Percentiles rank a stretch among this genome's conserved stretches.
Conservation (phyloP, 2,113 vertebrate genomes). For the Chaetops frenatus region DNA sequence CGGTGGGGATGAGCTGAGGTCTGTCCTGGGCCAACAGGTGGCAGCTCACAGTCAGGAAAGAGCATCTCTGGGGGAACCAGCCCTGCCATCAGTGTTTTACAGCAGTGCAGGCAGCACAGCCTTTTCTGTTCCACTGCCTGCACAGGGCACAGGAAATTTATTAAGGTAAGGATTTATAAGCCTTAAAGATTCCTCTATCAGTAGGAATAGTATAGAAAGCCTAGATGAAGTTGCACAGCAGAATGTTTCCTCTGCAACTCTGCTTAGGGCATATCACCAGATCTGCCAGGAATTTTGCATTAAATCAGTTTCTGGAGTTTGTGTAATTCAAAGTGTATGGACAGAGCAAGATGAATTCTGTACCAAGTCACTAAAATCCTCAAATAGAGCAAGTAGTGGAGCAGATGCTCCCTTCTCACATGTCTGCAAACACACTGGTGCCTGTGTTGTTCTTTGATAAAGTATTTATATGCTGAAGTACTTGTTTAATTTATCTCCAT, state of each 20-base stretch:
- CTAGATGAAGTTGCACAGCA: not conserved
- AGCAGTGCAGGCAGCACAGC: not conserved
- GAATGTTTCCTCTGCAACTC: not conserved
- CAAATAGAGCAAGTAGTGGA: not conserved
- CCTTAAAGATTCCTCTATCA: not conserved
- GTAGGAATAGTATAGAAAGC: not conserved
- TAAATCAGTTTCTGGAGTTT: not conserved
- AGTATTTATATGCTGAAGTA: not conserved
- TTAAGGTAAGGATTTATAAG: not conserved
- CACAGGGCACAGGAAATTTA: not conserved
- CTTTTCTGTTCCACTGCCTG: not conserved
- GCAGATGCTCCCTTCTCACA: not conserved
- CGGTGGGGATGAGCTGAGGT: rapidly evolving
- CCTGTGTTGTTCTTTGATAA: not conserved
- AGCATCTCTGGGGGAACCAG: not conserved
- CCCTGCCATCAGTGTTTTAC: not conserved
- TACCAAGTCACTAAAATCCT: not conserved
- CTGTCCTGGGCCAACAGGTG: not conserved
- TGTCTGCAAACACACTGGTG: not conserved
- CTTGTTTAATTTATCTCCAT: not conserved
- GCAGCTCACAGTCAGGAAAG: not conserved
- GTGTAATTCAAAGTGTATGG: not conserved
- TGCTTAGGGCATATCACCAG: not conserved
- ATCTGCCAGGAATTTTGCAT: not conserved
- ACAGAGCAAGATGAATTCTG: not conserved